Conservation (phyloP, 2,113 vertebrate genomes). For the Heterotis niloticus region DNA sequence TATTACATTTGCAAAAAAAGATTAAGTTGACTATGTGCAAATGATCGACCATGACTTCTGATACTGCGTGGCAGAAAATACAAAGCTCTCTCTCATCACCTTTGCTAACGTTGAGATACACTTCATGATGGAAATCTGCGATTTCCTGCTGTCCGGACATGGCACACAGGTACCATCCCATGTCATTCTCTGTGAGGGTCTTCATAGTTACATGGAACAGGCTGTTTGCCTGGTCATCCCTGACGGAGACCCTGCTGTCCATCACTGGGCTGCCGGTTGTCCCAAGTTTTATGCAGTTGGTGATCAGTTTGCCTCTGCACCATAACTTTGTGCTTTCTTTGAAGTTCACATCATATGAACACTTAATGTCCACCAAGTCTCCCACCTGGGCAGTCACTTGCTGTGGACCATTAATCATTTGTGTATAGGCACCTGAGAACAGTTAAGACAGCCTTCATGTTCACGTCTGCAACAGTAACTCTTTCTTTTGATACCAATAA, state of each 20-base stretch:
- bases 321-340: not conserved
- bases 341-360: not conserved
- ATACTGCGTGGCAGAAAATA: too few species aligned
- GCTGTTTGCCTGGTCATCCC: not conserved
- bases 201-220: constrained; percentile 18
- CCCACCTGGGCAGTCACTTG: not conserved
- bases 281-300: not conserved
- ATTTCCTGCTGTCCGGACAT: not conserved
- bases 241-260: not conserved
- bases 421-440: not conserved
- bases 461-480: too few species aligned
- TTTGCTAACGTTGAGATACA: constrained; percentile 8
- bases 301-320: not conserved
- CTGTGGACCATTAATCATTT: not conserved
- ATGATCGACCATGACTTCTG: too few species aligned
- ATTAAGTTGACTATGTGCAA: too few species aligned
- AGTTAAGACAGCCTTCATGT: not conserved
- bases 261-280: not conserved
- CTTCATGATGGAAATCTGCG: not conserved
- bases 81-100: not conserved
- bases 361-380: not conserved
- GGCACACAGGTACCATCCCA: constrained; percentile 11
- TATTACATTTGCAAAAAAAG: too few species aligned
- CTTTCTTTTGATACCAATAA: too few species aligned
- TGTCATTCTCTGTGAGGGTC: constrained; percentile 3